Percentiles rank a stretch among this genome's conserved stretches.
phyloP scores from a whole-genome alignment of 2,797 vertebrate species.

The Hyperoplus lanceolatus region DNA sequence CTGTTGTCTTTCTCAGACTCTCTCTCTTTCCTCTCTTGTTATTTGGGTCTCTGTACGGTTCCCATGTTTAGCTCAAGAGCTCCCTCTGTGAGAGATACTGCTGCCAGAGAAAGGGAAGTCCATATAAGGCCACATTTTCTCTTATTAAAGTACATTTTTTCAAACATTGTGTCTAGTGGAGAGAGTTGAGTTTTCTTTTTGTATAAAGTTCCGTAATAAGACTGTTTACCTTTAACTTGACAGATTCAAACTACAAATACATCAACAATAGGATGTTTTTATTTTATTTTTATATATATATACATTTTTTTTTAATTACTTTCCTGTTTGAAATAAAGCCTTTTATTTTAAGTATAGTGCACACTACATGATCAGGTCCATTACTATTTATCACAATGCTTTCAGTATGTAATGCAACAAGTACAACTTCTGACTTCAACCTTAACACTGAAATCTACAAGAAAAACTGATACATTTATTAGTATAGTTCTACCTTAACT shows the following conservation, averaged over 20 bases:
- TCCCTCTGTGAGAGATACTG: conserved; percentile 81
- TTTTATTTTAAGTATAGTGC: not conserved
- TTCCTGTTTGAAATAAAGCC: not conserved
- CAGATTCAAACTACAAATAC: not conserved
- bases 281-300: not conserved
- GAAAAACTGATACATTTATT: not conserved
- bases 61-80: conserved; percentile 83
- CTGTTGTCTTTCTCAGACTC: conserved; percentile 35
- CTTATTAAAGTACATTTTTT: not conserved
- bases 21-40: conserved; percentile 41
- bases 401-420: not conserved
- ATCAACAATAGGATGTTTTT: not conserved
- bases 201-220: not conserved
- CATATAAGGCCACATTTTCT: conserved; percentile 44
- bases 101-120: conserved; percentile 45
- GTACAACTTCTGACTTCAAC: not conserved
- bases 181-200: not conserved
- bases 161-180: not conserved
- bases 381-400: not conserved
- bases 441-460: not conserved
- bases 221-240: not conserved
- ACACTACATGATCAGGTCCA: not conserved
- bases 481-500: not conserved
- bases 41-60: conserved; percentile 40
- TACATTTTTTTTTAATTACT: not conserved